Percentiles rank a stretch among this genome's conserved stretches.
Evolutionary conservation across 2,113 vertebrate species (phyloP).

Genomic region (Hyla sarda): DNA sequence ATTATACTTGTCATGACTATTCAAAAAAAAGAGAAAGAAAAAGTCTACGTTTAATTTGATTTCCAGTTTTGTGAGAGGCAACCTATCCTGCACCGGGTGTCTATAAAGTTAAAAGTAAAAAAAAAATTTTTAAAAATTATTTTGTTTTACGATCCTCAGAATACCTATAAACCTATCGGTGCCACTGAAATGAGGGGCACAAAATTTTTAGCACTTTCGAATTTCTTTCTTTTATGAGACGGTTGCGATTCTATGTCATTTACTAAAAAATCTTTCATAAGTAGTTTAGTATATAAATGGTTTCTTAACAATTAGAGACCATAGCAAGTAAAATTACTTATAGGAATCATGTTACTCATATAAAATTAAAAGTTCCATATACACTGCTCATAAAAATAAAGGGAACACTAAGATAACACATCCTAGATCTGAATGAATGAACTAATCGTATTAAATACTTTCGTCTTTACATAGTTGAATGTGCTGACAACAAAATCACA

Average conservation of each 20-base stretch:
- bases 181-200: slow-evolving; percentile 32
- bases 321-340: too few species aligned
- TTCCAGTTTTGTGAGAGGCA: slow-evolving; percentile 82
- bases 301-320: too few species aligned
- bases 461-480: too few species aligned
- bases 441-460: too few species aligned
- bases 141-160: slow-evolving; percentile 82
- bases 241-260: slow-evolving; percentile 33
- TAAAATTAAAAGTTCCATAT: too few species aligned
- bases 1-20: slow-evolving; percentile 85
- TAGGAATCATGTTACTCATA: too few species aligned
- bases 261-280: slow-evolving; percentile 16
- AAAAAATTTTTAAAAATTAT: slow-evolving; percentile 77
- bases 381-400: too few species aligned
- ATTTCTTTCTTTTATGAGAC: slow-evolving; percentile 30
- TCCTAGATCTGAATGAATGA: too few species aligned
- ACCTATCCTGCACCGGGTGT: slow-evolving; percentile 79
- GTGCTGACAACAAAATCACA: too few species aligned
- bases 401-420: too few species aligned
- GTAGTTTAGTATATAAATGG: slow-evolving; percentile 28
- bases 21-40: too few species aligned
- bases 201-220: slow-evolving; percentile 22
- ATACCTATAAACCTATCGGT: slow-evolving; percentile 75
- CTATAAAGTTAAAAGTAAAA: slow-evolving; percentile 80
- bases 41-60: slow-evolving; percentile 86